Evolutionary conservation across 1,140 invertebrate genomes (phyloP).

Genomic region (Drosophila takahashii): DNA sequence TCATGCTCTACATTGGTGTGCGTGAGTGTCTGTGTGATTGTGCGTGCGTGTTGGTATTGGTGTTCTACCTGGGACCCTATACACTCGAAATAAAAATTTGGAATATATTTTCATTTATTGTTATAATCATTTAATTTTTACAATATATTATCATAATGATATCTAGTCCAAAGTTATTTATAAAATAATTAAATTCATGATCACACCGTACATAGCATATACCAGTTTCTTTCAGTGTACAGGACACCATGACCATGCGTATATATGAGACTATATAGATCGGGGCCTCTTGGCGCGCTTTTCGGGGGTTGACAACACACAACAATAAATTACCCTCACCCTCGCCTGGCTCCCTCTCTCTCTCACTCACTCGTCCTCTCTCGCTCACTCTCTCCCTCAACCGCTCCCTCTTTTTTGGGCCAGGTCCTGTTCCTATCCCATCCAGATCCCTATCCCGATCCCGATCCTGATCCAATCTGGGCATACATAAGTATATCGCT

Average conservation of each 20-base stretch:
- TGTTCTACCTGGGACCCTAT: constrained; percentile 3
- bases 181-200: background rate
- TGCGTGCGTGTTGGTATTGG: background rate
- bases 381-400: background rate
- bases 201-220: background rate
- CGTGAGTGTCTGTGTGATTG: constrained; percentile 16
- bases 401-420: constrained; percentile 5
- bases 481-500: constrained; percentile 11
- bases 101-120: no score
- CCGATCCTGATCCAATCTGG: constrained; percentile 36
- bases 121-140: no score
- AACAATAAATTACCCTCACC: constrained; percentile 45
- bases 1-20: constrained; percentile 9
- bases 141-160: no score
- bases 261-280: constrained; percentile 5
- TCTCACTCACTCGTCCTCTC: constrained; percentile 2
- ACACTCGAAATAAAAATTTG: background rate
- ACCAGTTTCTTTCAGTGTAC: background rate
- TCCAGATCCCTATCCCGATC: constrained; percentile 7
- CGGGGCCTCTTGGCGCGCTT: constrained; percentile 31
- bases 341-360: constrained; percentile 9
- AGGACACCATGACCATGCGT: background rate
- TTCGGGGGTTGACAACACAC: constrained; percentile 34
- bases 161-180: no score
- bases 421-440: constrained; percentile 10